Evolutionary conservation across 2,113 vertebrate genomes (phyloP).

Genomic region (Cryptoleucopteryx plumbea): DNA sequence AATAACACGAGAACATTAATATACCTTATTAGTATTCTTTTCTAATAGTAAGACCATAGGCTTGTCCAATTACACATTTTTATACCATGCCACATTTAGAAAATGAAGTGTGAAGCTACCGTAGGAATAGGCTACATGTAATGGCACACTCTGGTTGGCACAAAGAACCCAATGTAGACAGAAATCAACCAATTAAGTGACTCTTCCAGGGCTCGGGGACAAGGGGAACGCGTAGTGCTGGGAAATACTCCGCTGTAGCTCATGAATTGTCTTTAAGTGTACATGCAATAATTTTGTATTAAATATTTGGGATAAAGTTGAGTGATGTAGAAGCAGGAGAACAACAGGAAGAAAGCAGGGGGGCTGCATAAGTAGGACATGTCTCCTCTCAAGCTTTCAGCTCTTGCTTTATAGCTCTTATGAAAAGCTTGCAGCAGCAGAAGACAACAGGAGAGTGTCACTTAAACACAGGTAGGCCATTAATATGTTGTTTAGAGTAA

Average conservation of each 20-base stretch:
- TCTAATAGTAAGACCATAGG: constrained; percentile 1
- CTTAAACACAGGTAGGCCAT: constrained; percentile 32
- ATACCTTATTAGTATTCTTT: constrained; percentile 34
- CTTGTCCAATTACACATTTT: constrained; percentile 39
- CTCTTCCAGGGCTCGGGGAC: neutral
- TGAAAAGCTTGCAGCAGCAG: neutral
- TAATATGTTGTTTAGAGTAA: constrained; percentile 33
- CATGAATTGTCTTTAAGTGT: neutral
- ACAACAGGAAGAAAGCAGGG: neutral
- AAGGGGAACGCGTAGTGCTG: neutral
- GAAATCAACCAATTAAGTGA: neutral
- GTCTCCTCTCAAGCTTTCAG: neutral
- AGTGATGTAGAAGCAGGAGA: neutral
- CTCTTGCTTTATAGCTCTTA: neutral
- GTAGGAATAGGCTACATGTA: neutral
- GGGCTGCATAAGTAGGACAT: neutral
- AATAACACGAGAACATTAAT: constrained; percentile 9
- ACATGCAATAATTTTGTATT: neutral
- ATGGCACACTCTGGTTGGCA: neutral
- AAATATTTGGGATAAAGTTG: neutral
- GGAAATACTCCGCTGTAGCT: neutral
- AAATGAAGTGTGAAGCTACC: neutral
- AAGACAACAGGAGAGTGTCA: constrained; percentile 31
- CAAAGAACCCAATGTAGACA: neutral
- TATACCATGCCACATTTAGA: neutral